A percentile compares a stretch with the other conserved stretches of the same genome.
phyloP scores from a whole-genome alignment of 2,113 vertebrate species.

The Pelodiscus sinensis region DNA sequence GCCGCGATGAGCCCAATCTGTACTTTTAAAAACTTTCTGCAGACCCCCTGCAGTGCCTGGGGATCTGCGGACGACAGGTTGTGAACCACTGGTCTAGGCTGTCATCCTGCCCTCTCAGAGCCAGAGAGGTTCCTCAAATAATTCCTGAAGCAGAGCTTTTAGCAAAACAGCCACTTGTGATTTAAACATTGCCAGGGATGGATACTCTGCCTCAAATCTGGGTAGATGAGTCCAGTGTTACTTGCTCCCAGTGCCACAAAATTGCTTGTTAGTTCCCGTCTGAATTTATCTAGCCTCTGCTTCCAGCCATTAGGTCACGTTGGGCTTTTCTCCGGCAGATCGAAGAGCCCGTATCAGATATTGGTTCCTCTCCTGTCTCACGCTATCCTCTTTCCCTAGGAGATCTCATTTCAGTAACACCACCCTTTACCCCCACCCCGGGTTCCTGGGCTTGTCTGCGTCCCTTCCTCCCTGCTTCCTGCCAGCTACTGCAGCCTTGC shows the following conservation, averaged over 20 bases:
- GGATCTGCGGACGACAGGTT: no score
- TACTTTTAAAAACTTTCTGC: no score
- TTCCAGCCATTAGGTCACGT: not conserved
- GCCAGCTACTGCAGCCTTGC: not conserved
- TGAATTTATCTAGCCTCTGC: not conserved
- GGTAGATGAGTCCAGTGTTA: not conserved
- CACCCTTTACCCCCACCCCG: not conserved
- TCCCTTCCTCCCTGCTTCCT: accelerated
- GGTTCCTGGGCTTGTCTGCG: not conserved
- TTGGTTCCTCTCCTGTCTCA: not conserved
- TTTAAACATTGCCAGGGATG: not conserved
- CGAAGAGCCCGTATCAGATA: no score
- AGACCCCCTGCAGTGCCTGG: no score
- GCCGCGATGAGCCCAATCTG: no score
- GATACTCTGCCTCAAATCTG: not conserved
- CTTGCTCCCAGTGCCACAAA: not conserved
- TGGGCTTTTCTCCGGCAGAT: not conserved
- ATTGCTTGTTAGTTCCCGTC: not conserved
- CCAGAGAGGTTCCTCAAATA: not conserved
- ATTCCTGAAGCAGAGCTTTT: not conserved
- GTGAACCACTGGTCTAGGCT: not conserved
- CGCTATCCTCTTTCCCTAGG: not conserved
- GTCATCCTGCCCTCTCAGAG: not conserved
- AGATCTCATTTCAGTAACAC: not conserved
- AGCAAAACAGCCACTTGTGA: not conserved